These are phyloP conservation scores for Gadopsis bispinosus DNA, from an alignment of 2,797 vertebrate species.

Conservation along the genomic window DNA sequence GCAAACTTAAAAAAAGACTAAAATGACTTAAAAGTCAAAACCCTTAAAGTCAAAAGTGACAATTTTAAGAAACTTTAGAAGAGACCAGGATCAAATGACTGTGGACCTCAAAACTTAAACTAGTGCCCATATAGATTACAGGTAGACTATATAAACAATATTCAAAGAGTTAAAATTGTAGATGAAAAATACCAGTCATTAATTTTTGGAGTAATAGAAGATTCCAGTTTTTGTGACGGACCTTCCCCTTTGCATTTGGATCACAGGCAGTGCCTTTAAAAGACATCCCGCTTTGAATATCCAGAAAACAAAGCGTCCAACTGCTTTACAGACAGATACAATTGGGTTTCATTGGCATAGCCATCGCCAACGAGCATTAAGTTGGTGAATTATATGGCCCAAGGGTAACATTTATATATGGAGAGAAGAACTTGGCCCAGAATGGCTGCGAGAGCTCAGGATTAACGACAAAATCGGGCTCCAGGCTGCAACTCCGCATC, in stretches of 20 bases:
- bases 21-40: no score
- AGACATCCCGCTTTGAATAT: slow-evolving; percentile 10
- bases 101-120: background rate
- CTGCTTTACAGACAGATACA: slow-evolving; percentile 34
- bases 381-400: slow-evolving; percentile 46
- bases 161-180: background rate
- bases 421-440: slow-evolving; percentile 40
- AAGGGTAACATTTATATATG: slow-evolving; percentile 40
- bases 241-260: background rate
- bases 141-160: background rate
- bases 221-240: background rate
- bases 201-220: background rate
- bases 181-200: background rate
- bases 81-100: background rate
- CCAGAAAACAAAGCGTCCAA: slow-evolving; percentile 24
- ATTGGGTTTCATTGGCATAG: slow-evolving; percentile 34
- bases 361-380: slow-evolving; percentile 35
- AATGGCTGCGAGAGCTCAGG: slow-evolving; percentile 36
- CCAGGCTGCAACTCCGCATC: slow-evolving; percentile 41
- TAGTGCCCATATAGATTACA: background rate
- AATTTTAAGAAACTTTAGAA: background rate
- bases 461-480: slow-evolving; percentile 45
- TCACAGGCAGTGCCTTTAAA: background rate
- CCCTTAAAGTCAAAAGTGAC: background rate
- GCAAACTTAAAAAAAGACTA: background rate